phyloP scores from a whole-genome alignment of 1,140 invertebrate species.

The Drosophila gunungcola region DNA sequence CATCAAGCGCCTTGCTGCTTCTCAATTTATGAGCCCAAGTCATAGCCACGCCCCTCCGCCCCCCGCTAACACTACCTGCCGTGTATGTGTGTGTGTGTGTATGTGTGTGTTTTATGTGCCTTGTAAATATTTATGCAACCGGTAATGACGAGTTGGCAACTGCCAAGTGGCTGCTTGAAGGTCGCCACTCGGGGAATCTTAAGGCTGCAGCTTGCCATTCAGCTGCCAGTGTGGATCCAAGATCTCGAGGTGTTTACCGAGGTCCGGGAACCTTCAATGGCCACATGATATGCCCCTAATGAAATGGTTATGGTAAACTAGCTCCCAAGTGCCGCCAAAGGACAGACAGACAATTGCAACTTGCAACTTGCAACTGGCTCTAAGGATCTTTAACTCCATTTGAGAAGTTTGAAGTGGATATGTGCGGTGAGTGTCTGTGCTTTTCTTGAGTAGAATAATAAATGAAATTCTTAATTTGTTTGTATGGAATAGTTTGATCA shows the following conservation, averaged over 20 bases:
- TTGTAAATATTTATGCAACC: constrained; percentile 79
- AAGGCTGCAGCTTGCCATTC: constrained; percentile 42
- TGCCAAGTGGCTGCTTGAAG: constrained; percentile 56
- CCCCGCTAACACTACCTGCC: constrained; percentile 2
- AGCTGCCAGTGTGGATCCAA: constrained; percentile 38
- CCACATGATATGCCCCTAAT: constrained; percentile 48
- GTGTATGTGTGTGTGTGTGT: constrained; percentile 13
- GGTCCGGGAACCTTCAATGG: constrained; percentile 36
- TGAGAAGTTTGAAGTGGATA: constrained; percentile 15
- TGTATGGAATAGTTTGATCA: too few species aligned
- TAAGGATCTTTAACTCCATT: constrained; percentile 23
- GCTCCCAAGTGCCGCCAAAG: constrained; percentile 25
- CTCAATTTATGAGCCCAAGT: constrained; percentile 63
- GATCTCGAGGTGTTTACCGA: constrained; percentile 51
- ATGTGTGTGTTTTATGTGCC: constrained; percentile 54
- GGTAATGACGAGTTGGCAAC: constrained; percentile 73
- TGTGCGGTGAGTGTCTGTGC: not conserved
- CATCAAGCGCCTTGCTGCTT: constrained; percentile 38
- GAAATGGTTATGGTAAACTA: constrained; percentile 46
- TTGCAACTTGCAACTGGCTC: not conserved
- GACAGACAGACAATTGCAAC: constrained; percentile 22
- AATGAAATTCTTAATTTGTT: too few species aligned
- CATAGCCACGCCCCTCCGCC: constrained; percentile 19
- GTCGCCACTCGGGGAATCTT: constrained; percentile 30
- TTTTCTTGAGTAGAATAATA: not conserved